Evolutionary conservation across 2,113 vertebrate species (phyloP).

Genomic region (Prionailurus bengalensis): DNA sequence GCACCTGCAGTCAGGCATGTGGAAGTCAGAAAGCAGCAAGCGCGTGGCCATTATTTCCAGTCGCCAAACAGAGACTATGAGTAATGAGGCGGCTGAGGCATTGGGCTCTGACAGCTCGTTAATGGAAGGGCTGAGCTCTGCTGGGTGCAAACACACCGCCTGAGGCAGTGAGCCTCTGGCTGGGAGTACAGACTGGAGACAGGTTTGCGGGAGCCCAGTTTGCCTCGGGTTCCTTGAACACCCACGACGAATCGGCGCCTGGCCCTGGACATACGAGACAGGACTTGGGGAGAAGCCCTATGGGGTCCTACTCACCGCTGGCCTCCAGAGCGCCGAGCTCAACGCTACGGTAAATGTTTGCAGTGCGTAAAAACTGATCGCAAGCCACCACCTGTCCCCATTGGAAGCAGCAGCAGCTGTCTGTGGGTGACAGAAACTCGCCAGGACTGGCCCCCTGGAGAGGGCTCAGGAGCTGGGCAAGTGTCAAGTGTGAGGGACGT

Average conservation of each 20-base stretch:
- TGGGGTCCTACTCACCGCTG: not conserved
- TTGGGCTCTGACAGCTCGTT: not conserved
- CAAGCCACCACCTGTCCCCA: not conserved
- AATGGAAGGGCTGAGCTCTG: not conserved
- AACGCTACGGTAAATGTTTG: not conserved
- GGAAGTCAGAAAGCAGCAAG: not conserved
- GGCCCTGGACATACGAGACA: too few species aligned
- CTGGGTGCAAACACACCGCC: not conserved
- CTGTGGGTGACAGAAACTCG: not conserved
- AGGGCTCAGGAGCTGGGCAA: not conserved
- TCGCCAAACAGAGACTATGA: not conserved
- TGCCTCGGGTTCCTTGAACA: not conserved
- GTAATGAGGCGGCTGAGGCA: too few species aligned
- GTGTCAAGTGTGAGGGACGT: not conserved
- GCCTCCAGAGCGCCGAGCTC: fast-evolving
- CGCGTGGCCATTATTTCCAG: not conserved
- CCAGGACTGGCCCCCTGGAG: not conserved
- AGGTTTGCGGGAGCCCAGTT: not conserved
- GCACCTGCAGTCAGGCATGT: not conserved
- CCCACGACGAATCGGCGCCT: not conserved
- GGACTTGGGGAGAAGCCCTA: not conserved
- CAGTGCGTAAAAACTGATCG: not conserved
- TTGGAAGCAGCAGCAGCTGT: not conserved
- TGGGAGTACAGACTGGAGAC: fast-evolving
- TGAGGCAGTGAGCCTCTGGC: not conserved